phyloP scores from a whole-genome alignment of 1,140 invertebrate genomes.

The Psilanteris sp. region DNA sequence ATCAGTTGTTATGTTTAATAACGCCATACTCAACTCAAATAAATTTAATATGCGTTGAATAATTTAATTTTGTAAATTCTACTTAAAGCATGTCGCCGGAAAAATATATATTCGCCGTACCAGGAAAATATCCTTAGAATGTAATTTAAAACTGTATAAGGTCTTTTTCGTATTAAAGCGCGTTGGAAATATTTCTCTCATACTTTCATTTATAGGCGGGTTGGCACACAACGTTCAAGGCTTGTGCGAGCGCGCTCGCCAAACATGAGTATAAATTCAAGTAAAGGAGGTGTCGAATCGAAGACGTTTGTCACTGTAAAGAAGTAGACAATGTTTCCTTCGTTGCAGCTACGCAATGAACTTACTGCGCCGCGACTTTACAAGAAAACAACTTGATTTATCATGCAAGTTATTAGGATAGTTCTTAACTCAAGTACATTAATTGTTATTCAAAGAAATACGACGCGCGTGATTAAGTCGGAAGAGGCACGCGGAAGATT shows the following conservation, averaged over 20 bases:
- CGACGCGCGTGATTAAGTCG: slow-evolving; percentile 31
- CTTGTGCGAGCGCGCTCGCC: slow-evolving; percentile 45
- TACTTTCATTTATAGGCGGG: slow-evolving; percentile 56
- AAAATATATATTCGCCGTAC: slow-evolving; percentile 40
- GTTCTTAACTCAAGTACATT: slow-evolving; percentile 53
- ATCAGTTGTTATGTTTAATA: slow-evolving; percentile 22
- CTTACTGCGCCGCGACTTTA: slow-evolving; percentile 42
- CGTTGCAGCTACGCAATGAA: slow-evolving; percentile 53
- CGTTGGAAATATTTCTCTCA: slow-evolving; percentile 56
- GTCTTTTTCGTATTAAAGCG: slow-evolving; percentile 59
- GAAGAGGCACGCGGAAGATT: slow-evolving; percentile 9
- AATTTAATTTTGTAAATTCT: slow-evolving; percentile 46
- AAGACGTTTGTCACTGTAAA: slow-evolving; percentile 60
- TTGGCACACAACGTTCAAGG: slow-evolving; percentile 43
- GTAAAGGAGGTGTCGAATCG: slow-evolving; percentile 62
- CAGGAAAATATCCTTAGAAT: slow-evolving; percentile 51
- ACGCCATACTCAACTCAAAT: neutral
- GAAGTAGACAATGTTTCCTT: slow-evolving; percentile 62
- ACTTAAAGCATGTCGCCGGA: slow-evolving; percentile 31
- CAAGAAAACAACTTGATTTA: slow-evolving; percentile 65
- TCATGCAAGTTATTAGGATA: slow-evolving; percentile 58
- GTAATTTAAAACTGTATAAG: slow-evolving; percentile 61
- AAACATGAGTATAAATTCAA: slow-evolving; percentile 63
- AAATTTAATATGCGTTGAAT: slow-evolving; percentile 40
- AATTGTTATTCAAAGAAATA: slow-evolving; percentile 60